Evolutionary conservation across 2,888 invertebrate species (phyloP), one percentile per base, ranked within the genome.

Genomic region (Dolomedes plantarius): DNA sequence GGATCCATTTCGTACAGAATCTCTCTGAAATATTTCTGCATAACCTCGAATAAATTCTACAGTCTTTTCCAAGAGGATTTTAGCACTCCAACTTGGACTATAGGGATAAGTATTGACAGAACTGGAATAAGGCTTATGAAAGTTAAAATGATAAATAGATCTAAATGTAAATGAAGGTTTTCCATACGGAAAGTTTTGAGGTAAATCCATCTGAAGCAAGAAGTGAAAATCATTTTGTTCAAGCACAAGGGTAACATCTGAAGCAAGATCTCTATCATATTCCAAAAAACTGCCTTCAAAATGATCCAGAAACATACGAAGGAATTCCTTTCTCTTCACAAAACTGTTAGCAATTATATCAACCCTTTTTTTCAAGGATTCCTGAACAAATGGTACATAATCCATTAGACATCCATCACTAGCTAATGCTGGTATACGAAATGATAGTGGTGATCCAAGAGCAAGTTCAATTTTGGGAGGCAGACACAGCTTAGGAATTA

Each of bases 381-480:
- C 83, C 31, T 85, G 83, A 32, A 85, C 83, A 41, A 85, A 85
- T 19, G 83, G 83, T 0, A 85, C 83, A 39, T 85, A 85, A 41
- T 85, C 83, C 83, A 85, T 85, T 16, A 85, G 69, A 67, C 83
- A 85, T 27, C 83, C 83, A 77, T 85, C 83, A 31, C 73, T 77
- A 6, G 83, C 46, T 23, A 85, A 73, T 13, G 83, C 72, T 6
- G 83, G 83, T 29, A 85, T 77, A 19, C 83, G 77, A 72, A 77
- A 85, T 0, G 83, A 73, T 11, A 85, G 19, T 1, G 83, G 83
- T 6, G 83, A 77, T 19, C 83, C 83, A 5, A 85, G 50, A 6
- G 83, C 83, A 65, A 72, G 73, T 27, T 85, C 83, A 19, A 85
- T 78, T 31, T 85, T 85, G 16, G 83, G 83, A 28, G 83, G 83